A percentile compares a stretch with the other conserved stretches of the same genome.
Evolutionary conservation across 1,140 invertebrate species (phyloP).

Genomic region (Drosophila trapezifrons): DNA sequence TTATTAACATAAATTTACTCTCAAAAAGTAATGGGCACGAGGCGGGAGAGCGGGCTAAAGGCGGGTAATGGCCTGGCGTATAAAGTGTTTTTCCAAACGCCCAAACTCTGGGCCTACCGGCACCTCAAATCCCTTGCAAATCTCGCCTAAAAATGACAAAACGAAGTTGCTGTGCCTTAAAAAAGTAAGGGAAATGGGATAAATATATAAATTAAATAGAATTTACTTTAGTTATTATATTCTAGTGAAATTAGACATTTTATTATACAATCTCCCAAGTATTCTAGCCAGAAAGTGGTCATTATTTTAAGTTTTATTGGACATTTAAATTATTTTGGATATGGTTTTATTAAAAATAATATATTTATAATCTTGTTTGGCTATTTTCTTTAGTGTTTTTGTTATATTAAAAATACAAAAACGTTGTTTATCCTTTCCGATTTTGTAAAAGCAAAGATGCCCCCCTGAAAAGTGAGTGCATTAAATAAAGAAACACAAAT

Average conservation of each 20-base stretch:
- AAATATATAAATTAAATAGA: no score
- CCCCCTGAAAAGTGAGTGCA: neutral
- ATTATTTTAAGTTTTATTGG: neutral
- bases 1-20: constrained; percentile 79
- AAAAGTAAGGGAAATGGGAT: neutral
- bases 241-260: neutral
- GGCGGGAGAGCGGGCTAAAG: constrained; percentile 16
- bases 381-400: neutral
- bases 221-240: no score
- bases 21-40: constrained; percentile 1
- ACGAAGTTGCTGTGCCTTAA: neutral
- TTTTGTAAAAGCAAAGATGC: neutral
- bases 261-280: no score
- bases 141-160: constrained; percentile 4
- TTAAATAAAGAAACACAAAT: constrained; percentile 37
- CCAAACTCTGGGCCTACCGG: neutral
- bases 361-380: neutral
- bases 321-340: neutral
- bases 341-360: neutral
- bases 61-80: constrained; percentile 29
- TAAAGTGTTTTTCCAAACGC: constrained; percentile 19
- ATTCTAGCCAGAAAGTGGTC: neutral
- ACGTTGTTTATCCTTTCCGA: neutral
- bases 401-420: neutral
- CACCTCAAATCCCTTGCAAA: constrained; percentile 14